phyloP scores from a whole-genome alignment of 2,888 invertebrate genomes.

The Drosophila bunnanda region DNA sequence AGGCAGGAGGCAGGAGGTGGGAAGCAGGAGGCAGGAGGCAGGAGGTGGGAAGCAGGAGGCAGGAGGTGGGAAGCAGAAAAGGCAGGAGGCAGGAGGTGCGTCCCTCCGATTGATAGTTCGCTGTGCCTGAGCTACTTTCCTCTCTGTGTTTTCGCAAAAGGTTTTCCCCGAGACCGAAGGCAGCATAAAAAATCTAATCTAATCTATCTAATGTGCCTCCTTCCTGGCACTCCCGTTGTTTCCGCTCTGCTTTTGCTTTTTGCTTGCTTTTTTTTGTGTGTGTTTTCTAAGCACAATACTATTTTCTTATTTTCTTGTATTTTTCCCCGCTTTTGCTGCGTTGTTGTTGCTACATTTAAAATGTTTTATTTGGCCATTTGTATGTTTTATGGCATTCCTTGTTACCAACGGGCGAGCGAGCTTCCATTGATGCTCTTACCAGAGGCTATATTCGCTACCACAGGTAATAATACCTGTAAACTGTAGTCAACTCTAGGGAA shows the following conservation, averaged over 20 bases:
- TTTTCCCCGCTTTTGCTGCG: neutral
- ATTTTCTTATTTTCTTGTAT: conserved; percentile 64
- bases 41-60: neutral
- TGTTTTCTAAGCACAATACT: conserved; percentile 62
- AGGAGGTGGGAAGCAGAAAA: no score
- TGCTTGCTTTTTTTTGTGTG: neutral
- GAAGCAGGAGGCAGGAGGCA: no score
- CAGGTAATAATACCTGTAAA: neutral
- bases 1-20: no score
- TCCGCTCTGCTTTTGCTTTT: conserved; percentile 9
- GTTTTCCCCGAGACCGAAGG: conserved; percentile 1
- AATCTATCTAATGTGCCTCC: conserved; percentile 68
- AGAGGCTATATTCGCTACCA: neutral
- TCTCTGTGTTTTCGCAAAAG: neutral
- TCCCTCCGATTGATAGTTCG: conserved; percentile 34
- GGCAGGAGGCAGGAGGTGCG: neutral
- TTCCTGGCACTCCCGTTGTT: conserved; percentile 8
- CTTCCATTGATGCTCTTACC: conserved; percentile 19
- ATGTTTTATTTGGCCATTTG: conserved; percentile 81
- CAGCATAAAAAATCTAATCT: conserved; percentile 59
- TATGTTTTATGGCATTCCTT: conserved; percentile 78
- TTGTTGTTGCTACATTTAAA: conserved; percentile 78
- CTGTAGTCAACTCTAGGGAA: no score
- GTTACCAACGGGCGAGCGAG: conserved; percentile 44
- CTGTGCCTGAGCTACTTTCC: neutral